These are phyloP conservation scores for Vombatus ursinus DNA, from an alignment of 2,113 vertebrate genomes.

Conservation along the genomic window DNA sequence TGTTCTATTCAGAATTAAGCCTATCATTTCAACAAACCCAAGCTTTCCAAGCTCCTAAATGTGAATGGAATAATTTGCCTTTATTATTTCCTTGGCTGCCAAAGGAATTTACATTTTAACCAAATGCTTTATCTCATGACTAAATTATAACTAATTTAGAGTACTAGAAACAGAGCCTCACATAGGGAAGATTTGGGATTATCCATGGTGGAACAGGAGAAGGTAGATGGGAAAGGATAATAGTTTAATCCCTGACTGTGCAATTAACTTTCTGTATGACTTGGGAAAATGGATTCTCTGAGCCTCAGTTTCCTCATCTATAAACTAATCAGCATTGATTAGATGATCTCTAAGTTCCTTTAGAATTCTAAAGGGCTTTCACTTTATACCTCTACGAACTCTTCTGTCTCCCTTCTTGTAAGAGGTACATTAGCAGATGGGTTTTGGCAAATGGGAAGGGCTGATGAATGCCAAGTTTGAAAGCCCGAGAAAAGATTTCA, in stretches of 20 bases:
- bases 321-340: not conserved
- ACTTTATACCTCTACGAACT: slow-evolving; percentile 3
- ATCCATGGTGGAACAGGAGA: not conserved
- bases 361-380: slow-evolving; percentile 15
- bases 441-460: slow-evolving; percentile 71
- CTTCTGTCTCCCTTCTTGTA: slow-evolving; percentile 11
- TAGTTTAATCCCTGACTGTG: not conserved
- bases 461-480: slow-evolving; percentile 69
- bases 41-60: slow-evolving; percentile 49
- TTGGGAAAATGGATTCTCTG: not conserved
- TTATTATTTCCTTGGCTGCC: slow-evolving; percentile 59
- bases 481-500: slow-evolving; percentile 72
- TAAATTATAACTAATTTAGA: slow-evolving; percentile 63
- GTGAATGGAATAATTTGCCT: slow-evolving; percentile 28
- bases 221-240: not conserved
- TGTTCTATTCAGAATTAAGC: slow-evolving; percentile 12
- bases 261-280: not conserved
- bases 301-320: not conserved
- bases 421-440: slow-evolving; percentile 65
- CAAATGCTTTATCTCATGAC: slow-evolving; percentile 31
- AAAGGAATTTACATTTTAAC: slow-evolving; percentile 65
- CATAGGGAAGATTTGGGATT: not conserved
- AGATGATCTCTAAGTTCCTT: slow-evolving; percentile 20
- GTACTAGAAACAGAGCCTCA: not conserved
- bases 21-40: slow-evolving; percentile 35